These are phyloP conservation scores for Ruditapes philippinarum DNA, from an alignment of 1,140 invertebrate species.

Conservation along the genomic window DNA sequence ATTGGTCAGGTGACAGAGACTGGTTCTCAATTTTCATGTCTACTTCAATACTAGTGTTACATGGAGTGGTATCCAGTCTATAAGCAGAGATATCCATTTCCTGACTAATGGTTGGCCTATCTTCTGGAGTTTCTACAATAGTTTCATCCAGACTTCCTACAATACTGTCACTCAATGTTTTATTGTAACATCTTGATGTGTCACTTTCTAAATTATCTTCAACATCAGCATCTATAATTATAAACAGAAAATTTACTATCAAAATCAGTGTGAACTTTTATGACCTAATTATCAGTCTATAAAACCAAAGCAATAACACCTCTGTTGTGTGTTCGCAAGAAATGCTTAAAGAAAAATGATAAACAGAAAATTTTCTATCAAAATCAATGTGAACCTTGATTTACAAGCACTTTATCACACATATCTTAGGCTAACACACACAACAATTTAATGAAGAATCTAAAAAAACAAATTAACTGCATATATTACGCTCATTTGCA, in stretches of 20 bases:
- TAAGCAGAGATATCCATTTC: constrained; percentile 34
- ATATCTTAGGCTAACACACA: too few species aligned
- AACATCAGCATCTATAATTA: constrained; percentile 83
- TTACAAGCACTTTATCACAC: too few species aligned
- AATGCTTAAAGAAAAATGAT: too few species aligned
- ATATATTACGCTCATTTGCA: too few species aligned
- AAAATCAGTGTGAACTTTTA: too few species aligned
- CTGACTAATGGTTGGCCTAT: background rate
- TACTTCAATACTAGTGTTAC: background rate
- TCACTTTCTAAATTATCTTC: constrained; percentile 85
- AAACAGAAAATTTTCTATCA: too few species aligned
- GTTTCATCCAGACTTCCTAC: constrained; percentile 25
- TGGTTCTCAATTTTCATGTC: constrained; percentile 35
- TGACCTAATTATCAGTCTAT: too few species aligned
- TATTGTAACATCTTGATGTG: constrained; percentile 66
- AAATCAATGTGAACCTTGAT: too few species aligned
- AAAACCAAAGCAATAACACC: too few species aligned
- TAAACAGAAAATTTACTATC: background rate
- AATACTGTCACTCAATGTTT: constrained; percentile 51
- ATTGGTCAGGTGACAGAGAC: background rate
- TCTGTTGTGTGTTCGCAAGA: too few species aligned
- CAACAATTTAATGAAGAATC: too few species aligned
- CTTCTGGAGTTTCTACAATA: background rate
- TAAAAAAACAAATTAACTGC: too few species aligned
- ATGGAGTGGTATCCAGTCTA: constrained; percentile 12